Base-by-base conservation (phyloP, 2,888 invertebrate species). In the Melitaea athalia region DNA sequence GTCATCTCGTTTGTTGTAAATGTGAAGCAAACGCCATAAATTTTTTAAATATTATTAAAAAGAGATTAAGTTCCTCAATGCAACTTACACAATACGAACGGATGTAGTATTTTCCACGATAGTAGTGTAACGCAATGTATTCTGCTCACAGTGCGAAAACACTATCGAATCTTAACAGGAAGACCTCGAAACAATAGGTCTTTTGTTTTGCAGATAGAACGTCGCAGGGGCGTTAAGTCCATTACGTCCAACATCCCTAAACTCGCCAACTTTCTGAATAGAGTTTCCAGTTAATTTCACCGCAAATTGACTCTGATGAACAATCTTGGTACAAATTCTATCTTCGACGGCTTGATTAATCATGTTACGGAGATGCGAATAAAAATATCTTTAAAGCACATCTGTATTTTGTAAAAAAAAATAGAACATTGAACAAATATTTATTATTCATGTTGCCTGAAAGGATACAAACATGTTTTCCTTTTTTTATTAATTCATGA, bases 201-300 rank as follows among this genome's bases (percentile, higher is more conserved):
- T 76, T 81, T 89, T 88, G 88, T 90, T 78, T 81, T 61, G 74
- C 76, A 74, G 72, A 76, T 76, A 75, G 74, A 71, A 72, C 76
- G 73, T 74, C 75, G 75, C 69, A 70, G 71, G 72, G 76, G 75
- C 74, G 74, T 74, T 76, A 75, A 83, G 83, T 84, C 85, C 81
- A 88, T 87, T 88, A 87, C 74, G 79, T 79, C 77, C 77, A 81
- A 82, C 84, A 84, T 85, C 85, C 79, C 77, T 71, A 75, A 86
- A 88, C 83, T 88, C 85, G 69, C 76, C 70, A 82, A 86, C 85
- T 88, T 81, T 78, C 80, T 83, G 81, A 87, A 88, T 87, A 78
- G 85, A 85, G 81, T 84, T 84, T 81, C 81, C 78, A 80, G 84
- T 85, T 85, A 86, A 88, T 86, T 87, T 85, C 74, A 77, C 81